Evolutionary conservation across 2,113 vertebrate species (phyloP).

Genomic region (Zosterops pallidus): DNA sequence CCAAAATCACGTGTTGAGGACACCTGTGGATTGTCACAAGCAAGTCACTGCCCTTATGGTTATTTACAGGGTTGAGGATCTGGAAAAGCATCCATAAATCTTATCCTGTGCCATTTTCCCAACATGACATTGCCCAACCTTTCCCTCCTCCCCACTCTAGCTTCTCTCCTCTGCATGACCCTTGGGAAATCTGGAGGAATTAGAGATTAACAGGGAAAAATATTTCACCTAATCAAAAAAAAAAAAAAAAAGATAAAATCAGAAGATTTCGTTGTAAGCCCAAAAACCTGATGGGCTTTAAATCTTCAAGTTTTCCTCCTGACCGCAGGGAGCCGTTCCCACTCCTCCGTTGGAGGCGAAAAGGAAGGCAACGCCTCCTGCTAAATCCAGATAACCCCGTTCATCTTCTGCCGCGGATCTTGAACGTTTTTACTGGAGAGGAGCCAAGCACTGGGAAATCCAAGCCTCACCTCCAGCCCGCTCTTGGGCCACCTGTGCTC

Average conservation of each 20-base stretch:
- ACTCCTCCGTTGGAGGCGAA: background rate
- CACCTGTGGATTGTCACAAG: background rate
- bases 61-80: background rate
- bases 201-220: conserved; percentile 20
- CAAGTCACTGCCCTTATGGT: background rate
- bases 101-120: background rate
- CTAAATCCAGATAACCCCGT: conserved; percentile 41
- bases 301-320: background rate
- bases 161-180: background rate
- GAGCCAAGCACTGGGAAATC: background rate
- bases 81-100: background rate
- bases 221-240: conserved; percentile 7
- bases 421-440: conserved; percentile 17
- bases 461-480: background rate
- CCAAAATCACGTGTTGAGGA: rapidly evolving
- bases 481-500: conserved; percentile 33
- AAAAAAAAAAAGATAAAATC: background rate
- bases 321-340: background rate
- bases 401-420: background rate
- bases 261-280: background rate
- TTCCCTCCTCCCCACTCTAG: background rate
- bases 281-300: conserved; percentile 27
- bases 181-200: background rate
- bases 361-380: background rate
- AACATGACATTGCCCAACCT: rapidly evolving